Evolutionary conservation across 2,888 invertebrate genomes (phyloP).

Genomic region (Drosophila borealis): DNA sequence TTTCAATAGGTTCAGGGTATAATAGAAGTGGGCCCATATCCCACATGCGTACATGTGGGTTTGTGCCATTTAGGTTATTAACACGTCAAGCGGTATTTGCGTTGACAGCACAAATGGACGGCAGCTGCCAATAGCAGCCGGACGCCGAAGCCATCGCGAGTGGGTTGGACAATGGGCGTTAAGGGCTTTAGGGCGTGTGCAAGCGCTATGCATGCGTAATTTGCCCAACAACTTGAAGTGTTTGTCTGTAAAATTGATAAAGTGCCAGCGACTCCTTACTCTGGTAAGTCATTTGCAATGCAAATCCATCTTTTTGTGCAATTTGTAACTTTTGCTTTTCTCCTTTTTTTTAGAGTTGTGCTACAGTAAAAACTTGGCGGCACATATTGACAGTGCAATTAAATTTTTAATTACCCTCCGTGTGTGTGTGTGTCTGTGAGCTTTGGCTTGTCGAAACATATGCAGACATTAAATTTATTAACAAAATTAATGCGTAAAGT

Average conservation of each 20-base stretch:
- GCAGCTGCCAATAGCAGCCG: conserved; percentile 44
- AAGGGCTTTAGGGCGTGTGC: not conserved
- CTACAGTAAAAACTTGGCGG: conserved; percentile 27
- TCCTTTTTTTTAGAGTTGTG: not conserved
- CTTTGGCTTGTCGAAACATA: conserved; percentile 42
- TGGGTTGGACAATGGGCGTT: conserved; percentile 13
- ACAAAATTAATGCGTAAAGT: conserved; percentile 76
- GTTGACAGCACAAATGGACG: conserved; percentile 51
- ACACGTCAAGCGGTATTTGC: conserved; percentile 40
- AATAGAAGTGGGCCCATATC: conserved; percentile 10
- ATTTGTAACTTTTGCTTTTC: conserved; percentile 25
- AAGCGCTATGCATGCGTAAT: no score
- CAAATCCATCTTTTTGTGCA: conserved; percentile 49
- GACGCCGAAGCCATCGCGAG: conserved; percentile 8
- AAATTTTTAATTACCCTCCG: conserved; percentile 74
- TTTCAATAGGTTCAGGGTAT: no score
- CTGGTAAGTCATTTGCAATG: conserved; percentile 57
- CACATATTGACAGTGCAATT: conserved; percentile 72
- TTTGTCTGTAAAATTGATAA: conserved; percentile 24
- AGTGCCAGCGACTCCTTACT: conserved; percentile 2
- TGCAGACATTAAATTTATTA: conserved; percentile 75
- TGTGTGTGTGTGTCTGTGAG: conserved; percentile 40
- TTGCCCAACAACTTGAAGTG: conserved; percentile 1
- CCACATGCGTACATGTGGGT: conserved; percentile 3
- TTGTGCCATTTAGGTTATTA: conserved; percentile 57